Base-by-base conservation (phyloP, 1,140 invertebrate species). In the Pristionchus pacificus region DNA sequence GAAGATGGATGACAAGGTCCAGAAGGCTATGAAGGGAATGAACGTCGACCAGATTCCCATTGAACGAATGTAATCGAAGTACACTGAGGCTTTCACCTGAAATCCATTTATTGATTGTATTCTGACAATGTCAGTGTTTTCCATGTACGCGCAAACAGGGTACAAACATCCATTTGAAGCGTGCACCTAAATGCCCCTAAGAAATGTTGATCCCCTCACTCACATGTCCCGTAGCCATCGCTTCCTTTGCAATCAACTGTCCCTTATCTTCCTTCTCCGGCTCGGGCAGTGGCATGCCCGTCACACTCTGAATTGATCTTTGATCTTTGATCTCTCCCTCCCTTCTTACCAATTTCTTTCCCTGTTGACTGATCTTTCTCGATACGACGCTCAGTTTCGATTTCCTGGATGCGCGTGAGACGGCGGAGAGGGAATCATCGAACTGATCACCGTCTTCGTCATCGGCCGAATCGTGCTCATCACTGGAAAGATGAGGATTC, bases 51-150 rank as follows among this genome's bases (percentile, higher is more conserved):
- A 13, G 24, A 73, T 31, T 14, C 78, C 78, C 72, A 79, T 76
- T 6, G 79, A 60, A 49, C 65, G 65, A 24, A 84, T 71, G 49
- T 84, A 84, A 3, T 75, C 70, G 15, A 73, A 31, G 62, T 84
- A 84, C 14, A 84, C 76, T 27, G 60, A 62, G 1, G 38, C n/a
- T 68, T 81, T 80, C 1, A 81, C 38, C 38, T 49, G 6, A 6
- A 49, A 49, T 49, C n/a, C n/a, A n/a, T n/a, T n/a, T n/a, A n/a
- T n/a, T n/a, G n/a, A n/a, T n/a, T n/a, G n/a, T n/a, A n/a, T n/a
- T n/a, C n/a, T n/a, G n/a, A n/a, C n/a, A n/a, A n/a, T n/a, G n/a
- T n/a, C n/a, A n/a, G n/a, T n/a, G n/a, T n/a, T n/a, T n/a, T n/a
- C n/a, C n/a, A n/a, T n/a, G n/a, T n/a, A n/a, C n/a, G n/a, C n/a